Percentiles rank a stretch among this genome's conserved stretches.
Evolutionary conservation across 2,797 vertebrate genomes (phyloP).

Genomic region (Gephyroberyx darwinii): DNA sequence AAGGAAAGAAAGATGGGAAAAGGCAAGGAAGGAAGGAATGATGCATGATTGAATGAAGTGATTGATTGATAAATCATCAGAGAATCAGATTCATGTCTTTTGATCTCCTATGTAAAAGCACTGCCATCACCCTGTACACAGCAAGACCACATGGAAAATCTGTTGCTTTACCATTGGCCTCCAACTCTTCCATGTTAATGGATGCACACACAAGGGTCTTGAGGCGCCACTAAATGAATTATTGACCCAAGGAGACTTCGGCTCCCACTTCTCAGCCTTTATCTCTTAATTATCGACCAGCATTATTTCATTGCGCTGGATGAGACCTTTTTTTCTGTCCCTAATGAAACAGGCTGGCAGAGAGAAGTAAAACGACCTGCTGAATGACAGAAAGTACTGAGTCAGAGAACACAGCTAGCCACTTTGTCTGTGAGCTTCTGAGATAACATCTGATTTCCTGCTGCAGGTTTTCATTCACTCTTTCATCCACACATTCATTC

Average conservation of each 20-base stretch:
- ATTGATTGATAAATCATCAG: background rate
- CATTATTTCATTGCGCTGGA: background rate
- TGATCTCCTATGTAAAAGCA: background rate
- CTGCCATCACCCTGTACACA: background rate
- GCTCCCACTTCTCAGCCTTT: slow-evolving; percentile 35
- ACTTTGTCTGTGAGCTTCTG: no score
- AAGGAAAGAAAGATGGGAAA: background rate
- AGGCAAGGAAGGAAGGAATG: background rate
- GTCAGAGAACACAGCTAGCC: no score
- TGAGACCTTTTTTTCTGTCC: background rate
- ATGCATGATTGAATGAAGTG: no score
- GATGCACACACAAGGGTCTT: background rate
- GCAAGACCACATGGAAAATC: background rate
- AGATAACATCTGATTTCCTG: no score
- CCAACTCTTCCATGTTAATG: background rate
- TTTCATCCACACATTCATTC: no score
- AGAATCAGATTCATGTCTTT: background rate
- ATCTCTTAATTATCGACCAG: slow-evolving; percentile 34
- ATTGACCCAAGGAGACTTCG: slow-evolving; percentile 22
- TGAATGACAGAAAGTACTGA: background rate
- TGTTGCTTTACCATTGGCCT: background rate
- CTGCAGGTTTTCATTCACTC: no score
- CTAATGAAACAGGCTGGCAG: slow-evolving; percentile 33
- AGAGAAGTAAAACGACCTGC: slow-evolving; percentile 9
- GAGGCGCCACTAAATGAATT: slow-evolving; percentile 38